These are phyloP conservation scores for Pseudopleuronectes americanus DNA, from an alignment of 2,797 vertebrate genomes.

Conservation along the genomic window DNA sequence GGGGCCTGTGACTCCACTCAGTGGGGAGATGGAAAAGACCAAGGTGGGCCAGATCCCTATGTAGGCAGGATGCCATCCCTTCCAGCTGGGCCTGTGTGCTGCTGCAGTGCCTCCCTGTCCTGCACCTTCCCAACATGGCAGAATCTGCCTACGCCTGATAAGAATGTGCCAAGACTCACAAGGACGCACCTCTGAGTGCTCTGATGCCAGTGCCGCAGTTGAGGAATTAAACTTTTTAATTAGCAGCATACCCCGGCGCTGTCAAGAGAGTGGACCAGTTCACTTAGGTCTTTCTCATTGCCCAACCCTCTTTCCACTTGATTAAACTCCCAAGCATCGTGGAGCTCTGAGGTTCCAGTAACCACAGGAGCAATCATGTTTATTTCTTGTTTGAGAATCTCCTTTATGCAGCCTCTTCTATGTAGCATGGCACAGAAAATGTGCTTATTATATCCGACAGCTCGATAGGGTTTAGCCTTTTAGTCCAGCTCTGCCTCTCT, in stretches of 20 bases:
- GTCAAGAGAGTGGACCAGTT: slow-evolving; percentile 72
- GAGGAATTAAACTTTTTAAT: slow-evolving; percentile 87
- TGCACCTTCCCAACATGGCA: slow-evolving; percentile 67
- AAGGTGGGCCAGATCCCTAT: slow-evolving; percentile 71
- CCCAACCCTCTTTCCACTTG: slow-evolving; percentile 68
- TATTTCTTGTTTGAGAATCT: slow-evolving; percentile 65
- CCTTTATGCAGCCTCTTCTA: slow-evolving; percentile 50
- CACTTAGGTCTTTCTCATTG: slow-evolving; percentile 65
- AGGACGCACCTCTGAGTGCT: slow-evolving; percentile 81
- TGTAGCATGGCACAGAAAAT: slow-evolving; percentile 31
- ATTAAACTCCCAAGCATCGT: slow-evolving; percentile 73
- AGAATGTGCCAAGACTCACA: slow-evolving; percentile 80
- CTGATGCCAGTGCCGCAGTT: slow-evolving; percentile 75
- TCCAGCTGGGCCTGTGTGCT: slow-evolving; percentile 74
- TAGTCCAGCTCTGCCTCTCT: not conserved
- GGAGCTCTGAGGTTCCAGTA: slow-evolving; percentile 51
- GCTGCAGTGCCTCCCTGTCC: slow-evolving; percentile 61
- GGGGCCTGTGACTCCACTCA: slow-evolving; percentile 69
- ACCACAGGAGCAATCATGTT: slow-evolving; percentile 70
- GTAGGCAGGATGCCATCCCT: slow-evolving; percentile 71
- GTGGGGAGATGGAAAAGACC: slow-evolving; percentile 60
- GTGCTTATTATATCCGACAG: slow-evolving; percentile 32
- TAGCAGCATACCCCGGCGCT: slow-evolving; percentile 74
- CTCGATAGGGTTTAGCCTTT: not conserved
- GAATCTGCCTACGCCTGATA: slow-evolving; percentile 83